Base-by-base conservation (phyloP, 1,140 invertebrate species). In the Antheraea pernyi region DNA sequence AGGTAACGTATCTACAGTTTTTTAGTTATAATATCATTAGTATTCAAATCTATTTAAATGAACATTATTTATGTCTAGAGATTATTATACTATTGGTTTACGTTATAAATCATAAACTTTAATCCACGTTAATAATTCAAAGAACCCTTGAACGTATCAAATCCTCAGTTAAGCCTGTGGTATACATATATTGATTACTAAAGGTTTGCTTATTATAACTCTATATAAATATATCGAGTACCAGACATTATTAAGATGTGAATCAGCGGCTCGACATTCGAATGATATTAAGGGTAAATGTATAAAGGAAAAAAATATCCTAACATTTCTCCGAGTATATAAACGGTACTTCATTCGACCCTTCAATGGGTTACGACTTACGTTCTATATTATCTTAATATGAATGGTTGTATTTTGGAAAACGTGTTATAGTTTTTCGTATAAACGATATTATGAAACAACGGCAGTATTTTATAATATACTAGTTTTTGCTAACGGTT, bases 261-360 rank as follows among this genome's bases (percentile, higher is more conserved):
- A 53, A 53, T 53, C 46, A 53, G 46, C 46, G 46, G 16, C 46
- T 53, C 46, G 7, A 53, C 46, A 53, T 53, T 53, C 46, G 46
- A 53, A 53, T 53, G 46, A 53, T 53, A 53, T 53, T 53, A 53
- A 53, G 46, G 46, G 46, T 53, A 53, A 53, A 53, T 53, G 46
- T 53, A 53, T 53, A 53, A 53, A 53, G 46, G 46, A 53, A 53
- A 53, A 53, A 42, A 53, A 53, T 53, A 53, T 53, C 13, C 9
- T 53, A 53, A 53, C 46, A 53, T 53, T 53, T 53, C 46, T 53
- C 13, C 0, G 16, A 13, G 46, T n/a, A 53, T 53, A 53, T 53
- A 53, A 53, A 53, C 46, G 46, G 46, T 53, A 53, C 11, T 53
- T 11, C 46, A 53, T 53, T 53, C 46, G 46, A 13, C 16, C 46